A percentile compares a stretch with the other conserved stretches of the same genome.
phyloP scores from a whole-genome alignment of 2,113 vertebrate species.

The Typhlomys cinereus region DNA sequence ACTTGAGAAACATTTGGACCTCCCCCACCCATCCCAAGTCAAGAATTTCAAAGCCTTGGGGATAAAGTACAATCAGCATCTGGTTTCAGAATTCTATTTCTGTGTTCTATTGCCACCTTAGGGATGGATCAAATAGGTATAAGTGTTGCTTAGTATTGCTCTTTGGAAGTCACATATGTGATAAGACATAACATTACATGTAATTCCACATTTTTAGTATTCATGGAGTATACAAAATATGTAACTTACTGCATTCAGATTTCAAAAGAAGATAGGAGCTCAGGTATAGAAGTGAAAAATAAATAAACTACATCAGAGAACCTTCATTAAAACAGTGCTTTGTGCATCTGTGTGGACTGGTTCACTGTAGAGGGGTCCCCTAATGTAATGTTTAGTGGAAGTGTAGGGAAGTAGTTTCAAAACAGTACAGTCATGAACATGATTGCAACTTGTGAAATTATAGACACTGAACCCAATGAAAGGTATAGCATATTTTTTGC shows the following conservation, averaged over 20 bases:
- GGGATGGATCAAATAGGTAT: not conserved
- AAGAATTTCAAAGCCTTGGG: not conserved
- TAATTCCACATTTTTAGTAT: not conserved
- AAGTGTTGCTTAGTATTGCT: not conserved
- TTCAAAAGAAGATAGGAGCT: too few species aligned
- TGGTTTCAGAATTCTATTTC: not conserved
- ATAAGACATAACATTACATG: not conserved
- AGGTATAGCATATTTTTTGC: not conserved
- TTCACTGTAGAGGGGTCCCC: not conserved
- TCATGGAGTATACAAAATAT: not conserved
- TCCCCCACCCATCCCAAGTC: not conserved
- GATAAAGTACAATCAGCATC: not conserved
- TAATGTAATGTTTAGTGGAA: not conserved
- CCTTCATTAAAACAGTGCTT: not conserved
- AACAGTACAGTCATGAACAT: not conserved
- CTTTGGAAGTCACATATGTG: not conserved
- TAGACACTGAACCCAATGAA: not conserved
- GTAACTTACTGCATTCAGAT: too few species aligned
- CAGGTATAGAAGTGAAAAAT: too few species aligned
- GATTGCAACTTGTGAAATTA: not conserved
- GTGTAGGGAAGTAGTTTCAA: not conserved
- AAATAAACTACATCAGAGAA: not conserved
- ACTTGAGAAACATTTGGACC: not conserved
- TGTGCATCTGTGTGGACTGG: not conserved
- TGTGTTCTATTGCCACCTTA: not conserved